Evolutionary conservation across 2,888 invertebrate genomes (phyloP).

Genomic region (Flexamia atlantica): DNA sequence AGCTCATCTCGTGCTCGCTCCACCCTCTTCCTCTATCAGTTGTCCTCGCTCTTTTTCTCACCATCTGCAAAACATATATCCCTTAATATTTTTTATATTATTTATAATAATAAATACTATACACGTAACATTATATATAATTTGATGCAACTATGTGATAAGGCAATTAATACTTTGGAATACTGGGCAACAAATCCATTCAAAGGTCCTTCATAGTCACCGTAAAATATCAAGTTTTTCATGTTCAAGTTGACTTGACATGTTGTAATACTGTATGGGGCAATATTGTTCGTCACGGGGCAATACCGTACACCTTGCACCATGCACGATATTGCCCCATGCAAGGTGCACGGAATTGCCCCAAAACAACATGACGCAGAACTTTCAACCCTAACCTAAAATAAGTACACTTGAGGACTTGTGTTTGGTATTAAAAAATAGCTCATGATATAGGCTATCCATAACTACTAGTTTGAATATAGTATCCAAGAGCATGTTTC

Average conservation of each 20-base stretch:
- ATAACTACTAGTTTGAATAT: too few species aligned
- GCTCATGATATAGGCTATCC: too few species aligned
- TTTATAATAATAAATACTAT: slow-evolving; percentile 5
- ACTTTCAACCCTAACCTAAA: too few species aligned
- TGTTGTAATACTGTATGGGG: too few species aligned
- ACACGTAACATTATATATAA: slow-evolving; percentile 39
- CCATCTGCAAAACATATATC: slow-evolving; percentile 46
- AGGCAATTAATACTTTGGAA: slow-evolving; percentile 35
- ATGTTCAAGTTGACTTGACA: slow-evolving; percentile 26
- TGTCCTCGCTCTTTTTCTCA: slow-evolving; percentile 18
- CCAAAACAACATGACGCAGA: too few species aligned
- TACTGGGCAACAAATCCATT: not conserved
- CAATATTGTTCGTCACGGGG: too few species aligned
- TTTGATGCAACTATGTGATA: slow-evolving; percentile 42
- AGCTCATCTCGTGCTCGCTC: slow-evolving; percentile 37
- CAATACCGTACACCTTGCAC: too few species aligned
- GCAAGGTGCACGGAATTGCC: too few species aligned
- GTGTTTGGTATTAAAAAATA: too few species aligned
- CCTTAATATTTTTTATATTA: not conserved
- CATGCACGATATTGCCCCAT: too few species aligned
- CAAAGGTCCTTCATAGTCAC: slow-evolving; percentile 27
- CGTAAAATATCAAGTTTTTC: slow-evolving; percentile 1
- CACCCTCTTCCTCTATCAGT: slow-evolving; percentile 20
- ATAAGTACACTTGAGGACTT: too few species aligned
- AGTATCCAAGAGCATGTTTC: too few species aligned